These are phyloP conservation scores for Aurelia sp. DNA, from an alignment of 30 jellyfish, hydroid and myxozoan genomes.

Conservation along the genomic window DNA sequence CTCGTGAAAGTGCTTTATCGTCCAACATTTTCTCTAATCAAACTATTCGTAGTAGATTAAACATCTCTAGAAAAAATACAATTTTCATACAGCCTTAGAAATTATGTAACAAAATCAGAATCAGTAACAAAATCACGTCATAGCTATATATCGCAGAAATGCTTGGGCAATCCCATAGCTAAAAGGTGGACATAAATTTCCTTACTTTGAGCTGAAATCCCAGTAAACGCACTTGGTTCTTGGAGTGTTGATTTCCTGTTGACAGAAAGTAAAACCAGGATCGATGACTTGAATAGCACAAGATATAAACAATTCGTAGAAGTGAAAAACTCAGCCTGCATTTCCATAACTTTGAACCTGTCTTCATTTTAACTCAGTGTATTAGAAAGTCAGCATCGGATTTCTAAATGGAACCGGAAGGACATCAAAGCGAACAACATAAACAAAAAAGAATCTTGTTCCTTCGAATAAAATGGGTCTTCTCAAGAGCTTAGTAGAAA, in stretches of 20 bases:
- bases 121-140: neutral
- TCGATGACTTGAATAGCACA: neutral
- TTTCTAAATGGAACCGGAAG: too few species aligned
- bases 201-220: slow-evolving; percentile 92
- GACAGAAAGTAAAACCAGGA: neutral
- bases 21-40: too few species aligned
- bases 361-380: too few species aligned
- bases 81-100: too few species aligned
- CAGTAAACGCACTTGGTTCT: slow-evolving; percentile 93
- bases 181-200: neutral
- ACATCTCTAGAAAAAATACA: neutral
- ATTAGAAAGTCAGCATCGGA: too few species aligned
- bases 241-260: slow-evolving; percentile 64
- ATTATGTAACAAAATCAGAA: neutral
- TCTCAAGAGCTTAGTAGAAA: neutral
- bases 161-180: neutral
- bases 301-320: too few species aligned
- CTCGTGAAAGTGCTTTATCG: too few species aligned
- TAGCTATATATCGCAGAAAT: neutral
- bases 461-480: neutral
- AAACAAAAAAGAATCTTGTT: neutral
- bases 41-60: too few species aligned
- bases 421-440: too few species aligned
- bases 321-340: too few species aligned
- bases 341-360: too few species aligned